Evolutionary conservation across 2,888 invertebrate species (phyloP), one percentile per base, ranked within the genome.

Genomic region (Andrena dorsata): DNA sequence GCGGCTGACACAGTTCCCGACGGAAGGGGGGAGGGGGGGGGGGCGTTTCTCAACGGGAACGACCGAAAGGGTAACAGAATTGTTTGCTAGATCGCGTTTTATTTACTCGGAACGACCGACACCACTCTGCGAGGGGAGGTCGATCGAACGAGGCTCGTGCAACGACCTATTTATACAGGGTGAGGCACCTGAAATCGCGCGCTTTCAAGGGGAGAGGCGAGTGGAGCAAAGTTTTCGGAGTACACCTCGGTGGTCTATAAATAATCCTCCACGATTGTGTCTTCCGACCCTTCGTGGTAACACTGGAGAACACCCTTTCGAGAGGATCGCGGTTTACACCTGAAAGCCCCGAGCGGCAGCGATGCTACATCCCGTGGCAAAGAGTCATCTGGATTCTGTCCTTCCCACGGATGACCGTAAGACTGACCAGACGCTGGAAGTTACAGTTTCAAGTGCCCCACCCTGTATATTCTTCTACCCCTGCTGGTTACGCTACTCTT

Each of bases 81-180:
- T 20, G 20, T 51, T 51, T 20, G 51, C 51, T 26, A 10, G 20
- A 26, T 23, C 56, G 56, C 20, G 56, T 56, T 56, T 56, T 56
- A 56, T 56, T 56, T 56, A 56, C 23, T 56, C 23, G 23, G 23
- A 56, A 56, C 56, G 23, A 23, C 23, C 56, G 23, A 23, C 56
- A 23, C 10, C 56, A 13, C 56, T 35, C 64, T 20, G 23, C 35
- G n/a, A 32, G 61, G 13, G n/a, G 20, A 30, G 49, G 30, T 20
- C 2, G 70, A 47, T 51, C 32, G 32, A 26, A 6, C 30, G 13
- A 63, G 32, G 51, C 63, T 72, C 26, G 72, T 26, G 51, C 63
- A 51, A 32, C 71, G 63, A 72, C n/a, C 63, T 63, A 63, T 72
- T 72, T 63, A 72, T 23, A n/a, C 35, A 8, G 64, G 51, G 13